A percentile compares a stretch with the other conserved stretches of the same genome.
phyloP scores from a whole-genome alignment of 2,888 invertebrate species.

The Thymelicus sylvestris region DNA sequence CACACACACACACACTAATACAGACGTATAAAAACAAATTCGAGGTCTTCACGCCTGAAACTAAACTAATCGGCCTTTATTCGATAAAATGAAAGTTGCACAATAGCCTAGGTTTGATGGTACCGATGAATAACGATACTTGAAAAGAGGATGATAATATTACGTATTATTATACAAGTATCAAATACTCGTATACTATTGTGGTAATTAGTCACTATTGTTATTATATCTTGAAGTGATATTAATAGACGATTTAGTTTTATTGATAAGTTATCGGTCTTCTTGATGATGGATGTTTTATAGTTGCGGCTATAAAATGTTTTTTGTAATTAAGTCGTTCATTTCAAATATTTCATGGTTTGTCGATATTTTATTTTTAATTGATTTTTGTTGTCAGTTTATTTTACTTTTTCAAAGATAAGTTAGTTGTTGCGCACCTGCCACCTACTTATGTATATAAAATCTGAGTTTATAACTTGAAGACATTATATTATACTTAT shows the following conservation, averaged over 20 bases:
- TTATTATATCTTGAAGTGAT: background rate
- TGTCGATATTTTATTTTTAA: background rate
- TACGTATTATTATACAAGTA: background rate
- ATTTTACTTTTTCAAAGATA: no score
- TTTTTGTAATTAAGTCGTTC: background rate
- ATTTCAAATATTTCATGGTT: background rate
- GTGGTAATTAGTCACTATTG: constrained; percentile 22
- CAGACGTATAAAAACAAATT: background rate
- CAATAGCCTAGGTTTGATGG: background rate
- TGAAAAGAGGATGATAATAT: background rate
- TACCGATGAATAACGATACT: background rate
- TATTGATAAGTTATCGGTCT: constrained; percentile 5
- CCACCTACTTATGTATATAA: no score
- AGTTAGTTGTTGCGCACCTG: no score
- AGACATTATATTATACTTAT: no score
- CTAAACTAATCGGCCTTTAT: constrained; percentile 3
- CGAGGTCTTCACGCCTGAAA: background rate
- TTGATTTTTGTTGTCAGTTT: background rate
- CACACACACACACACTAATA: no score
- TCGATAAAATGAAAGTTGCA: constrained; percentile 24
- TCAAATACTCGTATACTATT: background rate
- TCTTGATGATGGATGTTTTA: constrained; percentile 14
- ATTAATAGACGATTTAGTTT: background rate
- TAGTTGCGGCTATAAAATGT: no score
- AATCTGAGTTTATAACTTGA: no score